phyloP scores from a whole-genome alignment of 2,888 invertebrate species.

The Sipunculus nudus region DNA sequence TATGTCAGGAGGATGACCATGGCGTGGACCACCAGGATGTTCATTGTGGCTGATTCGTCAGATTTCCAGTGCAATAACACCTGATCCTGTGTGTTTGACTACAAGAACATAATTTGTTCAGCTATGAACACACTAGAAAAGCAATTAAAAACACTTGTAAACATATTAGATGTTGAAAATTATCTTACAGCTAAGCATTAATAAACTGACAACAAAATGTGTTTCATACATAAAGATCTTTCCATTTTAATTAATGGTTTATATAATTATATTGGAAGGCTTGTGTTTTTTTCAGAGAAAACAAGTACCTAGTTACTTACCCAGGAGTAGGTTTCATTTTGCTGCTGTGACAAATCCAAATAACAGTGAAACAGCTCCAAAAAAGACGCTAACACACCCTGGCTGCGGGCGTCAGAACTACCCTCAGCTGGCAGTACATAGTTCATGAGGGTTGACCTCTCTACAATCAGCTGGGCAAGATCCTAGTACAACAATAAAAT shows the following conservation, averaged over 20 bases:
- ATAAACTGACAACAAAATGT: neutral
- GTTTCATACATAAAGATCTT: neutral
- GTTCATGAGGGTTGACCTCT: constrained; percentile 85
- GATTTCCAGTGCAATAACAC: constrained; percentile 81
- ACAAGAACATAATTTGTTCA: constrained; percentile 64
- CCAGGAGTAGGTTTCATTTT: constrained; percentile 70
- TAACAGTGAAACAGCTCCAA: constrained; percentile 63
- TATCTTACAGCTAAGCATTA: neutral
- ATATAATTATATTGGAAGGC: neutral
- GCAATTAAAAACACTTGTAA: neutral
- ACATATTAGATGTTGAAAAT: neutral
- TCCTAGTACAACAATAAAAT: constrained; percentile 73
- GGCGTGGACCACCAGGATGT: constrained; percentile 83
- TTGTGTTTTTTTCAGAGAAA: neutral
- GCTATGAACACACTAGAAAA: neutral
- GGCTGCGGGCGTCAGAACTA: constrained; percentile 28
- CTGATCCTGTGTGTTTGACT: constrained; percentile 80
- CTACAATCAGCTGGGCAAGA: constrained; percentile 89
- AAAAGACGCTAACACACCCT: constrained; percentile 54
- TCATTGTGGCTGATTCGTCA: constrained; percentile 79
- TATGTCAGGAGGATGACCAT: constrained; percentile 82
- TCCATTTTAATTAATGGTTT: neutral
- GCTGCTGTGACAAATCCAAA: constrained; percentile 70
- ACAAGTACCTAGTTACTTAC: constrained; percentile 39
- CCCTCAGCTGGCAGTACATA: constrained; percentile 75